Conservation (phyloP, 2,888 invertebrate genomes). For the Uloborus plumipes region DNA sequence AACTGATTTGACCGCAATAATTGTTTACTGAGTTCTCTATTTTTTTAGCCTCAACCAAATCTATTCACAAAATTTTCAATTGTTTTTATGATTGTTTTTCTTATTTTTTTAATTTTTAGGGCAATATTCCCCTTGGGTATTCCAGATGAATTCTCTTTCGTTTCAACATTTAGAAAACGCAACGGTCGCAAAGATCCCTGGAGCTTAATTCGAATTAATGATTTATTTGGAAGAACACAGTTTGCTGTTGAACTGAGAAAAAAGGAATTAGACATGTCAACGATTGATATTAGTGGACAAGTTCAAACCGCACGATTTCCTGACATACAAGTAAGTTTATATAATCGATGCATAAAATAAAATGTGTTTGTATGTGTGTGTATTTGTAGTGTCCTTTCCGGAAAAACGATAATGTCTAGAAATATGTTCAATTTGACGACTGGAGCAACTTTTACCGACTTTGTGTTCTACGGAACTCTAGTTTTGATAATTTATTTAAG, state of each 20-base stretch:
- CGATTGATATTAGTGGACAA: slow-evolving; percentile 74
- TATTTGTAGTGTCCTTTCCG: too few species aligned
- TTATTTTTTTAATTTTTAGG: slow-evolving; percentile 70
- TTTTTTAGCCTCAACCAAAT: too few species aligned
- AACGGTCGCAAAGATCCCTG: slow-evolving; percentile 78
- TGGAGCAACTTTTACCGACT: too few species aligned
- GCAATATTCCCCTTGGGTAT: slow-evolving; percentile 84
- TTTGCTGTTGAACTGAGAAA: slow-evolving; percentile 80
- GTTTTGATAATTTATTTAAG: too few species aligned
- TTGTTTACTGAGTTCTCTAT: too few species aligned
- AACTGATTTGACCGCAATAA: too few species aligned
- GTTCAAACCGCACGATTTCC: slow-evolving; percentile 37
- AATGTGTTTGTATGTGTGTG: too few species aligned
- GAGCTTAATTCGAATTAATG: slow-evolving; percentile 82
- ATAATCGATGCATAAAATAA: too few species aligned
- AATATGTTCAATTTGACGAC: too few species aligned
- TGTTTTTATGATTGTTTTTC: neutral
- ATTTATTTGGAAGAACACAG: slow-evolving; percentile 78
- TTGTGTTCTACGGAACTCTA: too few species aligned
- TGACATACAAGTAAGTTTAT: slow-evolving; percentile 45
- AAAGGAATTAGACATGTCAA: slow-evolving; percentile 79
- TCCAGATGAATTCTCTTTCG: slow-evolving; percentile 85
- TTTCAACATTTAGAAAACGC: slow-evolving; percentile 81
- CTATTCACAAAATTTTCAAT: too few species aligned
- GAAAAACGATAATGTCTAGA: too few species aligned